A percentile compares a stretch with the other conserved stretches of the same genome.
Conservation (phyloP, 2,888 invertebrate species). For the Protodeltote pygarga region DNA sequence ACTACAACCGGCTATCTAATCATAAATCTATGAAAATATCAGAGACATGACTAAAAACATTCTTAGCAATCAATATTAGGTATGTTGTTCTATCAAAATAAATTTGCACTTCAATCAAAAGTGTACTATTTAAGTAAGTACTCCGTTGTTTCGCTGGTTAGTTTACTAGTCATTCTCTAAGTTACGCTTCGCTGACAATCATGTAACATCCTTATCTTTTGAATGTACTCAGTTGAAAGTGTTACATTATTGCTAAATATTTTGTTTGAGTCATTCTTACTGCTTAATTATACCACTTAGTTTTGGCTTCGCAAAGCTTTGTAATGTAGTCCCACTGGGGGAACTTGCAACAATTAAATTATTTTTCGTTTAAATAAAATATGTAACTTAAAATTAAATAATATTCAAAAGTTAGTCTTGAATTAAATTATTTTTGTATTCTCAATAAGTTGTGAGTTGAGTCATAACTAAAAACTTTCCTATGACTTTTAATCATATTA, state of each 20-base stretch:
- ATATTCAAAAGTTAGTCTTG: too few species aligned
- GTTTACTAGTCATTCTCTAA: slow-evolving; percentile 55
- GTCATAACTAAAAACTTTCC: slow-evolving; percentile 29
- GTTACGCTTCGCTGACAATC: slow-evolving; percentile 70
- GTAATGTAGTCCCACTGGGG: slow-evolving; percentile 3
- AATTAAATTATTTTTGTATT: slow-evolving; percentile 4
- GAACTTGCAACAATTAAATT: too few species aligned
- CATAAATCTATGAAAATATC: too few species aligned
- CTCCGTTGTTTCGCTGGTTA: slow-evolving; percentile 41
- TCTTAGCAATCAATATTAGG: slow-evolving; percentile 6
- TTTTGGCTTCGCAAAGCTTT: slow-evolving; percentile 23
- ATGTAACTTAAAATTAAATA: background rate
- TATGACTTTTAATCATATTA: slow-evolving; percentile 31
- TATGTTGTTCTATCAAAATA: slow-evolving; percentile 21
- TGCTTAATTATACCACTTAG: slow-evolving; percentile 43
- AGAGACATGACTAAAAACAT: slow-evolving; percentile 10
- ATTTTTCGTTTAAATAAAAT: too few species aligned
- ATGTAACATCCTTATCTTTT: slow-evolving; percentile 69
- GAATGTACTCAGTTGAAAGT: slow-evolving; percentile 66
- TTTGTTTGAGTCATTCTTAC: slow-evolving; percentile 48
- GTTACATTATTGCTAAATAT: slow-evolving; percentile 66
- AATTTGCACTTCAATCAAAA: slow-evolving; percentile 62
- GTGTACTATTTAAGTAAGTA: slow-evolving; percentile 49
- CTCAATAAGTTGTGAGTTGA: background rate
- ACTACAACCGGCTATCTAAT: background rate